These are phyloP conservation scores for Epizoanthus fatuus DNA, from an alignment of 92 coral and sea anemone genomes.

Conservation along the genomic window DNA sequence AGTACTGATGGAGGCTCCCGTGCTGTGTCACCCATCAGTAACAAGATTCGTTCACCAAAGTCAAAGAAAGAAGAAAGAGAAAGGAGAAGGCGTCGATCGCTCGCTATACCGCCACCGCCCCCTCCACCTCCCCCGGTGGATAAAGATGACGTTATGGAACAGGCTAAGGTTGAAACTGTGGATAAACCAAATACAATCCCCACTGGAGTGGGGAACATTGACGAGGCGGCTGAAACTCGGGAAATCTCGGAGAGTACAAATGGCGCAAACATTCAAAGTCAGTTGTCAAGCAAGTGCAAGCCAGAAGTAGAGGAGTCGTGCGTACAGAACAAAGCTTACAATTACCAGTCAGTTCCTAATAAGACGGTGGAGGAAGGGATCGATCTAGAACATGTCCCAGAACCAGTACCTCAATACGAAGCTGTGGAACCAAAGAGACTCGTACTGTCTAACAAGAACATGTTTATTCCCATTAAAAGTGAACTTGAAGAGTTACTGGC, in stretches of 20 bases:
- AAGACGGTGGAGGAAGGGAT: background rate
- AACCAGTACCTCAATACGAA: background rate
- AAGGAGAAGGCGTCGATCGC: constrained; percentile 44
- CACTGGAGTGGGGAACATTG: background rate
- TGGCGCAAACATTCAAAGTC: background rate
- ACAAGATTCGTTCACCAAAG: constrained; percentile 38
- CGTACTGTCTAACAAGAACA: background rate
- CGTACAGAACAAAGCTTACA: background rate
- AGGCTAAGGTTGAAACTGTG: background rate
- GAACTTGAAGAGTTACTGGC: background rate
- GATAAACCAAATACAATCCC: background rate
- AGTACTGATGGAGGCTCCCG: background rate
- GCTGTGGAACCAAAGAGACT: background rate
- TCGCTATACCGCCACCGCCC: constrained; percentile 80
- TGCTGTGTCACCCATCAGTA: constrained; percentile 1
- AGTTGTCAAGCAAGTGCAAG: background rate
- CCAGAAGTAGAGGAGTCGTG: background rate
- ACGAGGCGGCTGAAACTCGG: background rate
- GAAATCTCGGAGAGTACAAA: too few species aligned
- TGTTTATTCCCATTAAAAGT: constrained; percentile 17
- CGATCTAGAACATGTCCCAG: background rate
- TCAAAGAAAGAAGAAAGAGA: constrained; percentile 53
- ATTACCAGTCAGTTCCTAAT: background rate
- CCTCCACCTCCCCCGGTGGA: constrained; percentile 81
- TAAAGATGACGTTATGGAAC: constrained; percentile 7